Base-by-base conservation (phyloP, 2,888 invertebrate species). In the Frankliniella intonsa region DNA sequence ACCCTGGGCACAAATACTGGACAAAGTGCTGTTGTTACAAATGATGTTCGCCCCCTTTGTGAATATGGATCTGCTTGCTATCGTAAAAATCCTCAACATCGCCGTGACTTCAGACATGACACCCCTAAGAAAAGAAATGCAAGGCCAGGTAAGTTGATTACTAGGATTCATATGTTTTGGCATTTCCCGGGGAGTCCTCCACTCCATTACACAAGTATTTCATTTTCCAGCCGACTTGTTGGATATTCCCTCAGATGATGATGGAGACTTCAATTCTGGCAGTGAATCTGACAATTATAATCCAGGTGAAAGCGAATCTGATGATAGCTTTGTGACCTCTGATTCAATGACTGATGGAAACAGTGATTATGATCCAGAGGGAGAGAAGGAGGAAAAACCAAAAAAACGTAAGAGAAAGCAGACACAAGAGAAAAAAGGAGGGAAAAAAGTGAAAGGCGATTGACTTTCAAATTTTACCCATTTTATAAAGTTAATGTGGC, bases 271-370 rank as follows among this genome's bases (percentile, higher is more conserved):
- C 10, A 25, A 76, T 22, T 12, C 9, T 22, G 25, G 69, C 12
- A 25, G 22, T 5, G 25, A 25, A 22, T 76, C 69, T 25, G 69
- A 76, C 12, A 25, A 76, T 25, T 76, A 22, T 22, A 76, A 22
- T 12, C 69, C 69, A 25, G 69, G 25, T 10, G 22, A 76, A 25
- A 76, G 69, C 25, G 69, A 76, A 25, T 25, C 69, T 25, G 69
- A 76, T 76, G 69, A 76, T 25, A 76, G 69, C 12, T 76, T 76
- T 76, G 69, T 76, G 12, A 76, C 69, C 12, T 76, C 69, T 10
- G 69, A 76, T 12, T 76, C 69, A 9, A 22, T 22, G 8, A 12
- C 12, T 12, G 25, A 25, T 76, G 69, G 69, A 76, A 25, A 76
- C 25, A 76, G 69, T 76, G 69, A 76, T 25, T 76, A 25, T 9